Conservation (phyloP, 2,888 invertebrate species). For the Thysanoteuthis rhombus region DNA sequence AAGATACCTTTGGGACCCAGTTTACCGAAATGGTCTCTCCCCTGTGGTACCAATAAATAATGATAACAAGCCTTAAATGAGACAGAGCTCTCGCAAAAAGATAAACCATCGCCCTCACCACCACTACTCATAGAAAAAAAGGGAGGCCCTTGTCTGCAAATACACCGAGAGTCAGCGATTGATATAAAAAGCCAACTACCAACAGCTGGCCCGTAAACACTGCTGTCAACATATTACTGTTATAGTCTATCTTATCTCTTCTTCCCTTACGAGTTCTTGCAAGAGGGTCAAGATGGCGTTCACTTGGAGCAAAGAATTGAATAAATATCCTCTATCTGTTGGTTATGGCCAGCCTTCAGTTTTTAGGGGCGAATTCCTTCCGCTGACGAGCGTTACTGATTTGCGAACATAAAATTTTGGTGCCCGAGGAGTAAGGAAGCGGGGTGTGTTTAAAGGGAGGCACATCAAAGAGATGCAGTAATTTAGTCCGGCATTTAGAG, state of each 20-base stretch:
- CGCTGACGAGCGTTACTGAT: not conserved
- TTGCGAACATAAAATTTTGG: not conserved
- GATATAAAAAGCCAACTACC: not conserved
- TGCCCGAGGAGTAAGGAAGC: not conserved
- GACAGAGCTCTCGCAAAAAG: not conserved
- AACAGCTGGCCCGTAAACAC: conserved; percentile 12
- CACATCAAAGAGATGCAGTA: not conserved
- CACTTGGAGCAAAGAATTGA: not conserved
- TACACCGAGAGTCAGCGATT: not conserved
- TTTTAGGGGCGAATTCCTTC: conserved; percentile 1
- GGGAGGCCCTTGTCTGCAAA: not conserved
- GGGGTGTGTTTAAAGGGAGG: conserved; percentile 12
- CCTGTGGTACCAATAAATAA: not conserved
- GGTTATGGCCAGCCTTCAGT: not conserved
- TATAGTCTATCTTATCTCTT: not conserved
- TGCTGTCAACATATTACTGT: not conserved
- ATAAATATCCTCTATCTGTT: not conserved
- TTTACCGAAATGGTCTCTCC: not conserved
- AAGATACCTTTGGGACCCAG: not conserved
- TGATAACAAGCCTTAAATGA: conserved; percentile 12
- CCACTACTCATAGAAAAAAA: not conserved
- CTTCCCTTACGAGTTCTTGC: not conserved
- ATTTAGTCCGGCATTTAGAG: conserved; percentile 12
- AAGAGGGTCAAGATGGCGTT: not conserved
- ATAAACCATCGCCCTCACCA: not conserved